Conservation (phyloP, 2,888 invertebrate genomes). For the Scaeva pyrastri region DNA sequence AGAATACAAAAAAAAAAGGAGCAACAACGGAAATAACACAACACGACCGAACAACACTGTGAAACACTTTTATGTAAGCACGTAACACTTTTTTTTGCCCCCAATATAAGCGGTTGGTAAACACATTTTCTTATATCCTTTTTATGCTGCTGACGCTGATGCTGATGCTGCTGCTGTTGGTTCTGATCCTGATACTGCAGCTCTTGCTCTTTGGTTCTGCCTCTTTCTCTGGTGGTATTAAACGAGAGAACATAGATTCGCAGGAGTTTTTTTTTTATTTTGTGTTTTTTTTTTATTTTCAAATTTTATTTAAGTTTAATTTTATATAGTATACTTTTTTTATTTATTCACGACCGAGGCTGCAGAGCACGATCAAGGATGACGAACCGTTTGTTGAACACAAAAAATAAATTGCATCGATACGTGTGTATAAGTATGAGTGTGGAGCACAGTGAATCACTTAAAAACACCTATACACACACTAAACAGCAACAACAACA, state of each 20-base stretch:
- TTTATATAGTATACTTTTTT: background rate
- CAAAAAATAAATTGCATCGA: conserved; percentile 54
- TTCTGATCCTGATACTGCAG: background rate
- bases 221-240: background rate
- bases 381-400: conserved; percentile 34
- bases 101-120: conserved; percentile 69
- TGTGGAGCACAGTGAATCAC: conserved; percentile 8
- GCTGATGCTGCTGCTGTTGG: background rate
- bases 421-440: conserved; percentile 53
- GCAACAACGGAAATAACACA: conserved; percentile 53
- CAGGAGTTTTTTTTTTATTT: conserved; percentile 5
- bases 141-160: background rate
- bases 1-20: conserved; percentile 42
- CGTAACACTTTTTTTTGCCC: conserved; percentile 62
- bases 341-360: conserved; percentile 42
- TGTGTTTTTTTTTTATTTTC: background rate
- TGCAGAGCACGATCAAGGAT: conserved; percentile 65
- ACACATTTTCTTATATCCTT: conserved; percentile 72
- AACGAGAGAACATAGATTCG: conserved; percentile 25
- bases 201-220: background rate
- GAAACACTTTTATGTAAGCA: conserved; percentile 70
- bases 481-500: no score
- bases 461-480: conserved; percentile 3
- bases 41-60: conserved; percentile 47
- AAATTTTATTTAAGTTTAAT: conserved; percentile 20